Percentiles rank a stretch among this genome's conserved stretches.
Evolutionary conservation across 2,797 vertebrate genomes (phyloP).

Genomic region (Thamnophis elegans): DNA sequence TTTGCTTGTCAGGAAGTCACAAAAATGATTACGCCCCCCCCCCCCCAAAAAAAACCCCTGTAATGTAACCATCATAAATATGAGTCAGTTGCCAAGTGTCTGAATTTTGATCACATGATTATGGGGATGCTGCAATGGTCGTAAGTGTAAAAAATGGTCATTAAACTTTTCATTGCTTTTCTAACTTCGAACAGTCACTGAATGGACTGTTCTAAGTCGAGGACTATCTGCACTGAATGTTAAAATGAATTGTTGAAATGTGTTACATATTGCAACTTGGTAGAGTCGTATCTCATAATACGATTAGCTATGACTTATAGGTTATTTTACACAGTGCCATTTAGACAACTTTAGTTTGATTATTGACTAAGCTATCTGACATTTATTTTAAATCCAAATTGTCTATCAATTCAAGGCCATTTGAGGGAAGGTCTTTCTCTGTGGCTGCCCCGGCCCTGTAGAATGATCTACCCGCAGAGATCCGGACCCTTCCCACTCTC

Average conservation of each 20-base stretch:
- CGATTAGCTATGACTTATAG: not conserved
- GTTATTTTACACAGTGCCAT: not conserved
- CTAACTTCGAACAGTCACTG: not conserved
- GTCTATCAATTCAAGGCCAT: not conserved
- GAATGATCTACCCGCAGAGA: no score
- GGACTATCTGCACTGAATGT: not conserved
- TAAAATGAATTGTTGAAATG: not conserved
- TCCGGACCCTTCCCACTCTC: no score
- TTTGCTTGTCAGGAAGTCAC: not conserved
- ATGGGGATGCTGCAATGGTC: not conserved
- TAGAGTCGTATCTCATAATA: not conserved
- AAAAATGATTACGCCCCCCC: not conserved
- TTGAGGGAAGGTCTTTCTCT: no score
- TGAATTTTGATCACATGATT: not conserved
- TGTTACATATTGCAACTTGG: not conserved
- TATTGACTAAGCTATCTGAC: not conserved
- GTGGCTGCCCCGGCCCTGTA: no score
- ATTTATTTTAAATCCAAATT: not conserved
- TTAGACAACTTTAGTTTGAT: not conserved
- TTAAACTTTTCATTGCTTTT: not conserved
- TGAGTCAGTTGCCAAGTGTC: not conserved
- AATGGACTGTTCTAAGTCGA: not conserved
- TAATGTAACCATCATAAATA: not conserved
- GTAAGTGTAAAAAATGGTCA: not conserved
- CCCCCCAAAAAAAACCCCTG: no score